Evolutionary conservation across 1,140 invertebrate genomes (phyloP), one percentile per base, ranked within the genome.

Genomic region (Tachypleus tridentatus): DNA sequence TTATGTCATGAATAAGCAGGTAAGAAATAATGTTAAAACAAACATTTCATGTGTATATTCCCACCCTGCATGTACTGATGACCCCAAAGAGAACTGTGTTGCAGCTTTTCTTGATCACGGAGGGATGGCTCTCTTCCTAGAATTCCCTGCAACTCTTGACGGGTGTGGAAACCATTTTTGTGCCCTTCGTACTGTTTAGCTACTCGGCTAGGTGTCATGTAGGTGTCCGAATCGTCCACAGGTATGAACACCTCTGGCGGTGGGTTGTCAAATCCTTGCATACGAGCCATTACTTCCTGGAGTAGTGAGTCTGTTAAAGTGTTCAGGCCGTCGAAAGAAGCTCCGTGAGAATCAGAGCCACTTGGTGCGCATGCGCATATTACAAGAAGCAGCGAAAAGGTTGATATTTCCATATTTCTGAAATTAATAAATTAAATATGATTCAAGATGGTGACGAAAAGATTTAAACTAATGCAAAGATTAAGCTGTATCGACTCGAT

Each of bases 91-190:
- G 86, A 86, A 74, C 88, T 93, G 73, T 96, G 91, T 71, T 90
- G 86, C 63, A 95, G 71, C 73, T 90, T 93, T 73, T 97, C 93
- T 69, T 92, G 87, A 75, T 97, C 92, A 9, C 93, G 79, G 54
- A 92, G 70, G 1, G 72, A 72, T 80, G 68, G 87, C 86, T 3
- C 71, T 11, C 64, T 9, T 4, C 63, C 56, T 5, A 72, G 56
- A 11, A 70, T 57, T n/a, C 57, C 65, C n/a, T 8, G 53, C 7
- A 54, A 54, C 7, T 69, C 63, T 57, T 53, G 58, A 29, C 68
- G 49, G 5, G 62, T 59, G 50, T 63, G 59, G 54, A 64, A 66
- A 56, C 48, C 47, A 10, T 58, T 58, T 4, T 47, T 52, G 11
- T 57, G 61, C 8, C 11, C 56, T 4, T 60, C 63, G 47, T 59